Evolutionary conservation across 2,113 vertebrate genomes (phyloP).

Genomic region (Bucco capensis): DNA sequence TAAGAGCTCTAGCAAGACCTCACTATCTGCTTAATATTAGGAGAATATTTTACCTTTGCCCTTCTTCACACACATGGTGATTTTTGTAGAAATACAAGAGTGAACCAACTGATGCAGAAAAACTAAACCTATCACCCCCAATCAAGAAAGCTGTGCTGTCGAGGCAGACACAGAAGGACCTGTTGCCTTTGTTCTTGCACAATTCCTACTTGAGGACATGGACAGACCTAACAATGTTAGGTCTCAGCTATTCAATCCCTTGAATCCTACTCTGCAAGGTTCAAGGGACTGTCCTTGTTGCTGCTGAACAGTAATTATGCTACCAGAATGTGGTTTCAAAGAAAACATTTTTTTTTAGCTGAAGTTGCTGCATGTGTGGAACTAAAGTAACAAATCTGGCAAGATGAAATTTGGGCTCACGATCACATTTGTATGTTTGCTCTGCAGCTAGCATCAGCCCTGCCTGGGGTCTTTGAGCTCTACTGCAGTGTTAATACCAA

Average conservation of each 20-base stretch:
- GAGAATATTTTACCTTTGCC: not conserved
- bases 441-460: not conserved
- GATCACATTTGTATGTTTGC: not conserved
- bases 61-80: not conserved
- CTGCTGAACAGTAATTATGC: not conserved
- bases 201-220: not conserved
- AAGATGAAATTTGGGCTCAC: not conserved
- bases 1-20: not conserved
- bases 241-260: not conserved
- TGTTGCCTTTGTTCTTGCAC: not conserved
- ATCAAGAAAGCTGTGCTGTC: not conserved
- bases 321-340: not conserved
- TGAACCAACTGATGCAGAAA: not conserved
- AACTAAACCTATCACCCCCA: not conserved
- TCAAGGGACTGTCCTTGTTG: not conserved
- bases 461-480: not conserved
- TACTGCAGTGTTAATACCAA: not conserved
- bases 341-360: not conserved
- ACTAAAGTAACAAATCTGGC: not conserved
- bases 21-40: not conserved
- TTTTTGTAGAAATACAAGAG: not conserved
- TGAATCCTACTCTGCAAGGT: not conserved
- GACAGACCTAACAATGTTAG: not conserved
- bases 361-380: not conserved
- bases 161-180: not conserved